Base-by-base conservation (phyloP, 2,113 vertebrate genomes). In the Lagopus leucura region DNA sequence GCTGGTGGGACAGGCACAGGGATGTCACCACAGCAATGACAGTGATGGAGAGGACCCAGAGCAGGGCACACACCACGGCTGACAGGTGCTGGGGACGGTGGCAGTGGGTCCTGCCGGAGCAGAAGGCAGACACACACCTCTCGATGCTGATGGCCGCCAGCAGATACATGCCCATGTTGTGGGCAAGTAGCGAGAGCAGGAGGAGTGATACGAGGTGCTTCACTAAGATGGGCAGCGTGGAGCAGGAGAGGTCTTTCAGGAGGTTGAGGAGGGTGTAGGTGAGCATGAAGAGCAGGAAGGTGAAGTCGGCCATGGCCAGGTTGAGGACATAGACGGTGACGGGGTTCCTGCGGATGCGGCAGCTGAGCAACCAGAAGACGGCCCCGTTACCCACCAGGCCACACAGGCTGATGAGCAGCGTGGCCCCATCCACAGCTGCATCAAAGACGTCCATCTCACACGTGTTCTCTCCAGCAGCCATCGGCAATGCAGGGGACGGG, bases 11-110 rank as follows among this genome's bases (percentile, higher is more conserved):
- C 1, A 77, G 87, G 87, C 97, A 98, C 72, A 97, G 89, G 52
- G 54, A 95, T 0, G 95, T 84, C n/a, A 97, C 89, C 1, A 57
- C 27, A 58, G 82, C 48, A 8, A 96, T 95, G 57, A 97, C 40
- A 66, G 92, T 0, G 10, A 95, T 11, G 1, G 97, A 92, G 75
- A 97, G 42, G 5, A 70, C 24, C 97, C 97, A 98, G 71, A 98
- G 95, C 55, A 97, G 83, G 54, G 63, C 38, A 17, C 97, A 97
- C 61, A 93, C 57, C 54, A 91, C 19, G 0, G 82, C 83, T 0
- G 97, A 97, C 64, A 96, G 86, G 89, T 1, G 11, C 74, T 54
- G 36, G 50, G 96, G 95, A 13, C 84, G 92, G 19, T 3, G 92
- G 75, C 84, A 57, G 60, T n/a, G n/a, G n/a, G n/a, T n/a, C n/a